phyloP scores from a whole-genome alignment of 2,888 invertebrate species.

The Cheilosia variabilis region DNA sequence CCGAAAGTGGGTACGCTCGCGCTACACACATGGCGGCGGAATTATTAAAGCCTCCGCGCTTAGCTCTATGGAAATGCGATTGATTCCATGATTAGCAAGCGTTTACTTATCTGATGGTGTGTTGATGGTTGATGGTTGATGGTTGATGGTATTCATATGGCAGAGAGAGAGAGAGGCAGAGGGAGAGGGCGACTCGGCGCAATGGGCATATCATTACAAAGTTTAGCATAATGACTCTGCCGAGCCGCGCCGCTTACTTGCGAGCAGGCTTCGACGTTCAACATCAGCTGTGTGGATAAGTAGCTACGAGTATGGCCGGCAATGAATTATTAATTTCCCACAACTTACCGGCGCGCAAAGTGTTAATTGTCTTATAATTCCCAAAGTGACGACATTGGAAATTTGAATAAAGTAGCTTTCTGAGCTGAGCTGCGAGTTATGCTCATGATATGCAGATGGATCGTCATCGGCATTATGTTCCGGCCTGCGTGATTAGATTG shows the following conservation, averaged over 20 bases:
- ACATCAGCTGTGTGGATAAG: slow-evolving; percentile 60
- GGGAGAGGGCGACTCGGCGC: slow-evolving; percentile 14
- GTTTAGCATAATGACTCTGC: slow-evolving; percentile 71
- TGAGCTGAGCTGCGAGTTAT: slow-evolving; percentile 46
- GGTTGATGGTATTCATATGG: slow-evolving; percentile 61
- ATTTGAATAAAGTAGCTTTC: slow-evolving; percentile 68
- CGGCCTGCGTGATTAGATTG: slow-evolving; percentile 18
- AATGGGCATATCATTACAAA: slow-evolving; percentile 75
- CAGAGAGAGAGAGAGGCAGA: slow-evolving; percentile 1
- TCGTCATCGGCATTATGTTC: background rate
- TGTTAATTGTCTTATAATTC: slow-evolving; percentile 75
- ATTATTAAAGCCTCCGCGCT: slow-evolving; percentile 41
- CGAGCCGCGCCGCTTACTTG: slow-evolving; percentile 18
- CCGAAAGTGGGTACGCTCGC: slow-evolving; percentile 51
- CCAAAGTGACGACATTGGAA: slow-evolving; percentile 72
- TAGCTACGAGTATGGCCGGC: slow-evolving; percentile 33
- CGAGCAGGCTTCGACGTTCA: slow-evolving; percentile 39
- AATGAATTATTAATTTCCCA: slow-evolving; percentile 76
- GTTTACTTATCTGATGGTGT: slow-evolving; percentile 73
- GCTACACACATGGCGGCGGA: slow-evolving; percentile 14
- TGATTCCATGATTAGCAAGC: slow-evolving; percentile 74
- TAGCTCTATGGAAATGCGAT: slow-evolving; percentile 69
- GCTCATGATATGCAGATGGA: slow-evolving; percentile 24
- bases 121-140: slow-evolving; percentile 44
- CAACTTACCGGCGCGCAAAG: slow-evolving; percentile 62